Evolutionary conservation across 2,888 invertebrate genomes (phyloP), one percentile per base, ranked within the genome.

Genomic region (Calameuta idolon): DNA sequence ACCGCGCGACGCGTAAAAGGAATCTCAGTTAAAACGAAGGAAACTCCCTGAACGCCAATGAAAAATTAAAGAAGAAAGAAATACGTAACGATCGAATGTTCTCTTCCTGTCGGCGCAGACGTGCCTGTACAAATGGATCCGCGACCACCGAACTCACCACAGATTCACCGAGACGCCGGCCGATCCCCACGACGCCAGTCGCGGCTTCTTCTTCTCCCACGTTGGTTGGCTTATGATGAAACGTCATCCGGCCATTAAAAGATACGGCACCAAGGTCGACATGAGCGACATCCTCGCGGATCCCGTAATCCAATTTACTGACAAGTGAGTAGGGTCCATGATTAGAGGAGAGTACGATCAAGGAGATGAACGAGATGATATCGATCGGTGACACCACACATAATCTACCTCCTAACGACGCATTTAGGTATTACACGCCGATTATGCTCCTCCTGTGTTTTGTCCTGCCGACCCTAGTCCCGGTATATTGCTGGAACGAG

Each of bases 131-230:
- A 90, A 88, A 76, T 91, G 91, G 91, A 85, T 90, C 73, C 86
- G 90, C 12, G 90, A 91, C 81, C 96, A 96, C 89, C 93, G 96
- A 73, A 95, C 96, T 2, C 96, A 96, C 87, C 95, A 96, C 90
- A 95, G 95, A 90, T 95, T 93, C 91, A 93, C 94, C 0, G 97
- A 97, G 89, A 96, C 96, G 0, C 93, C 95, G 78, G 97, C 96
- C 0, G 97, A 97, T 91, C 97, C 97, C 0, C 97, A 97, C 90
- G 95, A 97, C 90, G 95, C 96, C 0, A 94, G 94, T 79, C 94
- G 97, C 11, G 98, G 98, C 0, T 98, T 98, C 92, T 97, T 97
- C 93, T 98, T 98, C 92, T 94, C 98, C 0, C 98, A 98, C 90
- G 95, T 98, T 71, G 98, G 98, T 34, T 98, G 98, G 98, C 93